These are phyloP conservation scores for Argyrosomus japonicus DNA, from an alignment of 2,113 vertebrate species.

Conservation along the genomic window DNA sequence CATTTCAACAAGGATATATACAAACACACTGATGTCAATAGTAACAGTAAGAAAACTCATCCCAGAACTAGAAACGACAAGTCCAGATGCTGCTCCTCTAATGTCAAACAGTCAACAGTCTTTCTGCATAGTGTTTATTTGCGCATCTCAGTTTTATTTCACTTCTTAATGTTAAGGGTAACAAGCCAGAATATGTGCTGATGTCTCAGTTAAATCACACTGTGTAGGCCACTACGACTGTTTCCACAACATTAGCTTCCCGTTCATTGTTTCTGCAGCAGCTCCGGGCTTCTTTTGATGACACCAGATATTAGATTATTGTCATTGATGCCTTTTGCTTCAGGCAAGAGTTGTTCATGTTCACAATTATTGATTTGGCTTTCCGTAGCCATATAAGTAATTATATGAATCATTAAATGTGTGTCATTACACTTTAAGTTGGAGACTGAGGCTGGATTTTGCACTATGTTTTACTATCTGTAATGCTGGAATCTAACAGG, in stretches of 20 bases:
- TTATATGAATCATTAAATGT: slow-evolving; percentile 34
- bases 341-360: slow-evolving; percentile 15
- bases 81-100: not conserved
- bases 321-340: slow-evolving; percentile 19
- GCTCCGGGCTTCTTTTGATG: slow-evolving; percentile 1
- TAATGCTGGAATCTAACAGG: slow-evolving; percentile 10
- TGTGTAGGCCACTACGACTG: not conserved
- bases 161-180: not conserved
- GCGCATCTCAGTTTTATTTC: not conserved
- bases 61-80: not conserved
- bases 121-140: not conserved
- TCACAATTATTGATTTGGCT: slow-evolving; percentile 45
- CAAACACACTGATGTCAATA: no score
- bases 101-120: not conserved
- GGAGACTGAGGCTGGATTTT: not conserved
- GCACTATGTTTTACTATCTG: not conserved
- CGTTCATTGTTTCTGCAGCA: not conserved
- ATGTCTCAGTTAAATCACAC: slow-evolving; percentile 15
- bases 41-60: not conserved
- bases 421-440: slow-evolving; percentile 19
- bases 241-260: slow-evolving; percentile 33
- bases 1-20: no score
- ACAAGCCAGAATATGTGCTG: slow-evolving; percentile 20
- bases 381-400: slow-evolving; percentile 19
- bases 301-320: slow-evolving; percentile 19